Conservation (phyloP, 2,888 invertebrate genomes). For the Operophtera brumata region DNA sequence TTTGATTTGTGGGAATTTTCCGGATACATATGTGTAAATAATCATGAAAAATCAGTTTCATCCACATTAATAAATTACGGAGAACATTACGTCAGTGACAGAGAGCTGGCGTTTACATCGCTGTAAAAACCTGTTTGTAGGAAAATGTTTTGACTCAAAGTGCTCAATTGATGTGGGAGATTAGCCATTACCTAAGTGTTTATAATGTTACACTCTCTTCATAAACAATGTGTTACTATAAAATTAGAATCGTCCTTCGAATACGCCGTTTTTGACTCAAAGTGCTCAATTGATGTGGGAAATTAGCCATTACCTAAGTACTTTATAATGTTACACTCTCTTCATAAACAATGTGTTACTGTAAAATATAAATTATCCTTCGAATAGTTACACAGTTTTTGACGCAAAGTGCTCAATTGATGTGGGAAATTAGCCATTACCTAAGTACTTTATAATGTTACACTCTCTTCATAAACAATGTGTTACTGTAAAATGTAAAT, state of each 20-base stretch:
- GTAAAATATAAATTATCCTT: too few relatives aligned
- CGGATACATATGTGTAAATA: conserved; percentile 27
- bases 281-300: not conserved
- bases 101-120: conserved; percentile 19
- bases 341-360: too few relatives aligned
- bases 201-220: not conserved
- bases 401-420: conserved; percentile 2
- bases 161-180: not conserved
- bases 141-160: conserved; percentile 14
- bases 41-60: conserved; percentile 23
- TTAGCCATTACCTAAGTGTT: not conserved
- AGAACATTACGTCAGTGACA: conserved; percentile 27
- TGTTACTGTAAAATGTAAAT: too few relatives aligned
- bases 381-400: too few relatives aligned
- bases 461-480: too few relatives aligned
- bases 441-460: not conserved
- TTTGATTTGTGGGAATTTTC: conserved; percentile 19
- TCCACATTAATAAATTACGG: conserved; percentile 21
- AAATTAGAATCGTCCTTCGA: too few relatives aligned
- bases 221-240: too few relatives aligned
- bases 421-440: not conserved
- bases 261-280: conserved; percentile 13
- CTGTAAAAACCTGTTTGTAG: conserved; percentile 19
- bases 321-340: not conserved
- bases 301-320: not conserved